Evolutionary conservation across 2,113 vertebrate species (phyloP).

Genomic region (Gulo gulo): DNA sequence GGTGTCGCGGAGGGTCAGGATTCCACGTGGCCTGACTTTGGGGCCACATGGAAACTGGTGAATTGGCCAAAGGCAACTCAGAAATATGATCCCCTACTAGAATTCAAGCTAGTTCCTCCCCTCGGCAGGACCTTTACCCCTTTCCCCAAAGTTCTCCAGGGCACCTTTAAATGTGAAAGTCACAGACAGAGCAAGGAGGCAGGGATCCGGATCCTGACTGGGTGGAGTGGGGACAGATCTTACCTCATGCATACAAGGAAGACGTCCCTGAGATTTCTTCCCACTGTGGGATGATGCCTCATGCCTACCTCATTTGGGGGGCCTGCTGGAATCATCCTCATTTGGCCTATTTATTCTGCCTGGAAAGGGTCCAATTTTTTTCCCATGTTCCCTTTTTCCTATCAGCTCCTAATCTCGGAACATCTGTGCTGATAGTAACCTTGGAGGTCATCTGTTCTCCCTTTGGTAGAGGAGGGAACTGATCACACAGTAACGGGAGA

Average conservation of each 20-base stretch:
- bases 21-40: neutral
- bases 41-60: conserved; percentile 53
- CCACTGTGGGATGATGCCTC: neutral
- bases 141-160: conserved; percentile 13
- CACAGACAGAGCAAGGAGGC: neutral
- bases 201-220: neutral
- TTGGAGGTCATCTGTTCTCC: neutral
- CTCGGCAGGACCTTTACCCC: neutral
- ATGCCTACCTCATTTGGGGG: neutral
- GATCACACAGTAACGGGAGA: neutral
- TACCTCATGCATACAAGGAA: neutral
- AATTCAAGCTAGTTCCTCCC: conserved; percentile 65
- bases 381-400: neutral
- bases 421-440: neutral
- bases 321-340: neutral
- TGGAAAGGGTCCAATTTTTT: neutral
- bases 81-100: conserved; percentile 78
- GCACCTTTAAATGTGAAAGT: conserved; percentile 34
- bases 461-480: neutral
- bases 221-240: neutral
- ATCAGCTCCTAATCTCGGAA: neutral
- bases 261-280: neutral
- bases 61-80: conserved; percentile 76
- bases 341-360: neutral
- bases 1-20: neutral